Conservation (phyloP, 2,888 invertebrate genomes). For the Xestia sexstrigata region DNA sequence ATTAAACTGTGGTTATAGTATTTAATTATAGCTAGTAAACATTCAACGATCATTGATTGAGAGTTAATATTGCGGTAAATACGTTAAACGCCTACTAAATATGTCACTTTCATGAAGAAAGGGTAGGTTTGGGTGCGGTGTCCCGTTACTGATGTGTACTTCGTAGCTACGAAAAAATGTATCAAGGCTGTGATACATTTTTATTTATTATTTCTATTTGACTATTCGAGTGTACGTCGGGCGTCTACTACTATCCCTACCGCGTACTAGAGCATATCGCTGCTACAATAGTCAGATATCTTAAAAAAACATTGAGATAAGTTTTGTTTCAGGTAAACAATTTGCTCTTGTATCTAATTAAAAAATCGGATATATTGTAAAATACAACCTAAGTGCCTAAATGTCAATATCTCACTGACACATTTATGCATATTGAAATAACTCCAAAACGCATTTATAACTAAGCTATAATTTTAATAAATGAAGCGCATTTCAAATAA, state of each 20-base stretch:
- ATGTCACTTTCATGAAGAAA: constrained; percentile 21
- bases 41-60: constrained; percentile 42
- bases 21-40: constrained; percentile 48
- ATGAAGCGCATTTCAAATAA: no score
- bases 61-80: constrained; percentile 50
- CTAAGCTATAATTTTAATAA: no score
- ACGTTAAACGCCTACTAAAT: constrained; percentile 47
- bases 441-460: no score
- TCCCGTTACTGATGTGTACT: constrained; percentile 10
- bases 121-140: neutral
- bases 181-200: constrained; percentile 19
- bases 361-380: neutral
- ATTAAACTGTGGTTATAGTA: constrained; percentile 43
- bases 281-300: neutral
- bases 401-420: no score
- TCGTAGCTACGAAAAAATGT: no score
- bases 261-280: constrained; percentile 15
- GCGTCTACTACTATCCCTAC: constrained; percentile 38
- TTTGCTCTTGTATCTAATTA: neutral
- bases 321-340: neutral
- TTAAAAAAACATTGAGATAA: neutral
- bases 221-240: constrained; percentile 41
- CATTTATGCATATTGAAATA: no score
- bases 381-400: no score
- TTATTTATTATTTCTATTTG: no score